Evolutionary conservation across 2,113 vertebrate species (phyloP).

Genomic region (Megatriorchis doriae): DNA sequence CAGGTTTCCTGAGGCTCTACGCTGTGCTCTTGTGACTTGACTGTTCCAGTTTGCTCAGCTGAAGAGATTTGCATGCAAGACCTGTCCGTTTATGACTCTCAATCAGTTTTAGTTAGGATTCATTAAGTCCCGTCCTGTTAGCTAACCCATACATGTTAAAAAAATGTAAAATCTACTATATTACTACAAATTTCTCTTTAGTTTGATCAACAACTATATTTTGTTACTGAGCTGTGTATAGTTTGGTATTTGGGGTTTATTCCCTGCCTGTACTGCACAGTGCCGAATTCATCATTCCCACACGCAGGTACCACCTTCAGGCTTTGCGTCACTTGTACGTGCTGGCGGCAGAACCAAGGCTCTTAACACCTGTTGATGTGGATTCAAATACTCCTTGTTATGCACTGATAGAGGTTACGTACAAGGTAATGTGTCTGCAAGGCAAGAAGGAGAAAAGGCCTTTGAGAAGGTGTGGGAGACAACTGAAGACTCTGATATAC

Average conservation of each 20-base stretch:
- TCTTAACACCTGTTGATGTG: conserved; percentile 92
- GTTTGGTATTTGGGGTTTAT: not conserved
- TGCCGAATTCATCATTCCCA: not conserved
- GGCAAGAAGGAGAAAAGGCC: not conserved
- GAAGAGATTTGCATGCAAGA: not conserved
- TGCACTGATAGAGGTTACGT: conserved; percentile 91
- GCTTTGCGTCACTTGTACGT: conserved; percentile 92
- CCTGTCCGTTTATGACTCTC: not conserved
- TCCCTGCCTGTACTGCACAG: not conserved
- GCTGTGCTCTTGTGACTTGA: not conserved
- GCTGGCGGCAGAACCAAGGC: conserved; percentile 89
- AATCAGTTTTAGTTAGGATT: not conserved
- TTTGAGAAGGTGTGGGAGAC: not conserved
- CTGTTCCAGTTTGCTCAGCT: not conserved
- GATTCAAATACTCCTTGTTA: conserved; percentile 93
- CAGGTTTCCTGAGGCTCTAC: not conserved
- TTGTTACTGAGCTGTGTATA: not conserved
- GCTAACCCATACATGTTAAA: not conserved
- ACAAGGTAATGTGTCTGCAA: conserved; percentile 76
- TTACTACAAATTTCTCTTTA: not conserved
- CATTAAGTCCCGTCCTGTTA: not conserved
- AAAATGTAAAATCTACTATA: not conserved
- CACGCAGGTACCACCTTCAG: conserved; percentile 91
- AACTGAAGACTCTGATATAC: not conserved
- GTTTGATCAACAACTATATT: not conserved